These are phyloP conservation scores for Ibidorhyncha struthersii DNA, from an alignment of 2,113 vertebrate species.

Conservation along the genomic window DNA sequence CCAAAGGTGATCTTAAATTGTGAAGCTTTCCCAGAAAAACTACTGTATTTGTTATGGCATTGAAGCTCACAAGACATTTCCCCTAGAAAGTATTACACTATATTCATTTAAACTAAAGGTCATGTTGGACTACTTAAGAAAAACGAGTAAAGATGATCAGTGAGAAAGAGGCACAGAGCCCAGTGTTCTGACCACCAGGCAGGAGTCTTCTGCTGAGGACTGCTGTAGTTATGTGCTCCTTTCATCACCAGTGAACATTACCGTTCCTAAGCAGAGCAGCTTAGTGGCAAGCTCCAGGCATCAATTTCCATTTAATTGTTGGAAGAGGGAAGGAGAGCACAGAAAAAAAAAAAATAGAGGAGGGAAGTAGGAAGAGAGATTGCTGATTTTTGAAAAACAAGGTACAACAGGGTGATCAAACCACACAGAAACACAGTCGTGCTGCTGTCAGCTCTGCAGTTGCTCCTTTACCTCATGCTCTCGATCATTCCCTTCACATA, in stretches of 20 bases:
- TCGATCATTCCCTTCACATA: accelerated
- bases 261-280: not conserved
- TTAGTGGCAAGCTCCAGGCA: not conserved
- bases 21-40: not conserved
- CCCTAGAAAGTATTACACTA: not conserved
- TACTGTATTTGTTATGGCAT: not conserved
- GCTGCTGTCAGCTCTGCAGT: not conserved
- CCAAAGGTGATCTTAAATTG: not conserved
- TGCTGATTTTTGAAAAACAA: no score
- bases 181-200: not conserved
- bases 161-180: not conserved
- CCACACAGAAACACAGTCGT: not conserved
- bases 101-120: not conserved
- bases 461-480: not conserved
- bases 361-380: not conserved
- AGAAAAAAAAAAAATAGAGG: not conserved
- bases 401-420: not conserved
- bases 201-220: not conserved
- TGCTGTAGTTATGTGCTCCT: not conserved
- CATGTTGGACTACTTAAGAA: not conserved
- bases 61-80: not conserved
- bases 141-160: not conserved
- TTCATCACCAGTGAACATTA: not conserved
- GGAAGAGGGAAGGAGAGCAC: not conserved
- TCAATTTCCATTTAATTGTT: not conserved